phyloP scores from a whole-genome alignment of 1,140 invertebrate species.

The Drosophila melanica region DNA sequence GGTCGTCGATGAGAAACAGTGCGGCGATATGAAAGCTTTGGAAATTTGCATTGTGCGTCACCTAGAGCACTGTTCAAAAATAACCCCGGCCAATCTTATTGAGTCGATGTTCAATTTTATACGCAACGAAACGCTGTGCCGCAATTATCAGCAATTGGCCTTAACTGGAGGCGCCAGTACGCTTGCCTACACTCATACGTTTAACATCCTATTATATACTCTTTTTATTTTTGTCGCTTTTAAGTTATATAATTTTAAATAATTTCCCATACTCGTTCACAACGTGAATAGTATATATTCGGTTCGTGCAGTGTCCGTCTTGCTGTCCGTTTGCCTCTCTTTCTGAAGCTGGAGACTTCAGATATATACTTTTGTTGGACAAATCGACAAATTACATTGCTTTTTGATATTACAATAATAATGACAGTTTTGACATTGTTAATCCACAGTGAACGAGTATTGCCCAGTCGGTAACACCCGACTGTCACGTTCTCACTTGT shows the following conservation, averaged over 20 bases:
- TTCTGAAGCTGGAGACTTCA: no score
- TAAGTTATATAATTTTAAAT: constrained; percentile 20
- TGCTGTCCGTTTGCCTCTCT: no score
- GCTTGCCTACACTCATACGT: background rate
- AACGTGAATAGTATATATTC: no score
- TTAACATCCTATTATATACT: constrained; percentile 1
- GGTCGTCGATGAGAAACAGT: constrained; percentile 71
- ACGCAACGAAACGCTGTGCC: constrained; percentile 77
- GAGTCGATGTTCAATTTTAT: constrained; percentile 90
- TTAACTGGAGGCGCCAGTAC: constrained; percentile 19
- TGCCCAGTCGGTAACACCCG: no score
- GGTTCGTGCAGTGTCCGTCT: no score
- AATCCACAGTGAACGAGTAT: no score
- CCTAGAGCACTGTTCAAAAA: constrained; percentile 88
- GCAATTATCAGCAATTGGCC: constrained; percentile 58
- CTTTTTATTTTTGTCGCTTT: constrained; percentile 1
- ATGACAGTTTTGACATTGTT: no score
- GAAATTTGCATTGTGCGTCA: constrained; percentile 87
- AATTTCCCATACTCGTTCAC: background rate
- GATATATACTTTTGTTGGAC: no score
- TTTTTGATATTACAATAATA: no score
- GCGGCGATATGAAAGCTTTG: constrained; percentile 85
- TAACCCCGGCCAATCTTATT: constrained; percentile 91
- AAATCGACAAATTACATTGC: no score
- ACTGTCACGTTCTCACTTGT: no score